Conservation (phyloP, 2,797 vertebrate genomes). For the Pipistrellus pipistrellus region DNA sequence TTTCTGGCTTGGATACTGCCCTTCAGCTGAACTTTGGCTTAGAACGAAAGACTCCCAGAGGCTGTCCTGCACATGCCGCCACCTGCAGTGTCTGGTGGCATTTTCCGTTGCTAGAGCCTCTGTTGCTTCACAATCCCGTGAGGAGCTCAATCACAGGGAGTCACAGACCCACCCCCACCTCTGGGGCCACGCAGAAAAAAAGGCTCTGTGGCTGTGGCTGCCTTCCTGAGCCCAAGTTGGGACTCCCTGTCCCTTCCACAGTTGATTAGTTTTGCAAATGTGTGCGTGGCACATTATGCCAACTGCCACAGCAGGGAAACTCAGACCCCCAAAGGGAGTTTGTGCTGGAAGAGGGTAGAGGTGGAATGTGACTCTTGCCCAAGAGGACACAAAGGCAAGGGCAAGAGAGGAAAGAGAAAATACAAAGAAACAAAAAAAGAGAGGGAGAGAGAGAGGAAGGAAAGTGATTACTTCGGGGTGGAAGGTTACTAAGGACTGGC, state of each 20-base stretch:
- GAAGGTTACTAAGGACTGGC: conserved; percentile 56
- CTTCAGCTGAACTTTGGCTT: conserved; percentile 98
- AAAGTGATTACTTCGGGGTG: conserved; percentile 27
- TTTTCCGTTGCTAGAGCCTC: conserved; percentile 78
- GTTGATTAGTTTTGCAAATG: conserved; percentile 84
- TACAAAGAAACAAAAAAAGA: accelerated
- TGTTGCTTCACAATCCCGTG: conserved; percentile 59
- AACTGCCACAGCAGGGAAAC: conserved; percentile 69
- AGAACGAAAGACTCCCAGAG: conserved; percentile 85
- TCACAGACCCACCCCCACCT: not conserved
- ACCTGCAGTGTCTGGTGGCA: conserved; percentile 9
- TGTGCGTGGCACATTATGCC: conserved; percentile 70
- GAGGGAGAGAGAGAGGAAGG: not conserved
- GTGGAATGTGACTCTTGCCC: conserved; percentile 79
- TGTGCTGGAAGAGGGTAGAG: conserved; percentile 71
- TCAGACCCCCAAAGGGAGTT: conserved; percentile 80
- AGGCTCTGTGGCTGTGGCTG: not conserved
- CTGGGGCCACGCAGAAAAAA: not conserved
- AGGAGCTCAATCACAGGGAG: conserved; percentile 1
- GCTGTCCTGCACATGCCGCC: conserved; percentile 52
- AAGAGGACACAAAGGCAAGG: conserved; percentile 55
- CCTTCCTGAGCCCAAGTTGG: conserved; percentile 58
- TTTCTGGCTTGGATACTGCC: conserved; percentile 93
- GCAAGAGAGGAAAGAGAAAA: not conserved
- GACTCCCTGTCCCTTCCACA: conserved; percentile 83